Percentiles rank a stretch among this genome's conserved stretches.
phyloP scores from a whole-genome alignment of 53 echinoderm and acorn worm species.

The Arbacia lixula region DNA sequence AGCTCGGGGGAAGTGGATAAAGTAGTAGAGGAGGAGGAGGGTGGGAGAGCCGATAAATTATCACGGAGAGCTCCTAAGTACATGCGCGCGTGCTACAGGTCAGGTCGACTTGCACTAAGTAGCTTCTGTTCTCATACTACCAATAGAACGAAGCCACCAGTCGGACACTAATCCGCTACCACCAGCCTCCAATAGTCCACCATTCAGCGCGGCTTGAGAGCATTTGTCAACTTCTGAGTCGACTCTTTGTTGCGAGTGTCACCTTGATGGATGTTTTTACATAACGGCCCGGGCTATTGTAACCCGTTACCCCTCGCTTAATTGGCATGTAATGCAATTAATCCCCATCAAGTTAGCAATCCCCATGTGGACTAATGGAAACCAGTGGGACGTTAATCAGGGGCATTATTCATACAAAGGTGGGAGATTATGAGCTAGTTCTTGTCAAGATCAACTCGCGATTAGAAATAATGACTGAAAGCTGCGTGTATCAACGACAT shows the following conservation, averaged over 20 bases:
- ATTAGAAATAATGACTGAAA: constrained; percentile 30
- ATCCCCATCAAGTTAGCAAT: neutral
- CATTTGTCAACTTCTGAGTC: constrained; percentile 26
- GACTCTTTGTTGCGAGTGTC: constrained; percentile 1
- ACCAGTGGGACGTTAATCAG: constrained; percentile 11
- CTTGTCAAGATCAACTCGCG: constrained; percentile 10
- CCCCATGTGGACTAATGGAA: constrained; percentile 14
- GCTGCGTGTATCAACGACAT: constrained; percentile 2
- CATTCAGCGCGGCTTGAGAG: constrained; percentile 13
- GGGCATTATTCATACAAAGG: neutral
- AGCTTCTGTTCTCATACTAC: neutral
- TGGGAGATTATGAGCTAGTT: constrained; percentile 11
- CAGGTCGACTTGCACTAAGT: neutral
- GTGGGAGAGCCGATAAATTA: neutral
- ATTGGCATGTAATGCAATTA: constrained; percentile 44
- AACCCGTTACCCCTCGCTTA: constrained; percentile 25
- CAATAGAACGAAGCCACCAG: constrained; percentile 18
- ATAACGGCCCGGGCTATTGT: constrained; percentile 48
- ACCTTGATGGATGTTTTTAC: constrained; percentile 23
- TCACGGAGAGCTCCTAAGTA: neutral
- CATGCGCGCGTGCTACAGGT: constrained; percentile 38
- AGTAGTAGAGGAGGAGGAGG: neutral
- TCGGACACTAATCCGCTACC: constrained; percentile 12
- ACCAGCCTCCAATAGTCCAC: neutral
- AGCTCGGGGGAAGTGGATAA: neutral